phyloP scores from a whole-genome alignment of 2,113 vertebrate genomes.

The Ammodytes dubius region DNA sequence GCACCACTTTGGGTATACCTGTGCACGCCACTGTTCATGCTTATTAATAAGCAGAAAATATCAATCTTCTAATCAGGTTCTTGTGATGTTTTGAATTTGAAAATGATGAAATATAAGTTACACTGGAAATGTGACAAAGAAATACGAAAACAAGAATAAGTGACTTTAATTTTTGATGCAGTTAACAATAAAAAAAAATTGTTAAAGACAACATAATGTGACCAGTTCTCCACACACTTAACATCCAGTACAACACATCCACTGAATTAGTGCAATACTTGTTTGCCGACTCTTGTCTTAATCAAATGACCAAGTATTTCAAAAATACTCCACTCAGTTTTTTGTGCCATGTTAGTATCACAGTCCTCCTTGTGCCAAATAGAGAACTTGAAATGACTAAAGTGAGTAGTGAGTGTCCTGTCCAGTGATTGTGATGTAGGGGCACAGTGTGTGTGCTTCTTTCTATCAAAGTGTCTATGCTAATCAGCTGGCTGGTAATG shows the following conservation, averaged over 20 bases:
- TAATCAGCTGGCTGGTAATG: constrained; percentile 74
- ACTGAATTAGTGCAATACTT: neutral
- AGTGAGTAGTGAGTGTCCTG: constrained; percentile 15
- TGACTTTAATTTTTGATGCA: neutral
- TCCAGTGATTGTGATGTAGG: constrained; percentile 41
- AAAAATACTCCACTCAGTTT: constrained; percentile 27
- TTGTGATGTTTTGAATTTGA: too few relatives aligned
- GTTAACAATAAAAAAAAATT: neutral
- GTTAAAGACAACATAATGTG: neutral
- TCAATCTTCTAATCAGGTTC: too few relatives aligned
- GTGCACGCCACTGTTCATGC: too few relatives aligned
- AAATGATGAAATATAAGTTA: too few relatives aligned
- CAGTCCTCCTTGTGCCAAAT: constrained; percentile 44
- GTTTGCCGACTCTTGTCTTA: neutral
- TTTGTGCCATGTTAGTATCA: constrained; percentile 25
- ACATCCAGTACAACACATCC: neutral
- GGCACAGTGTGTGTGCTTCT: constrained; percentile 56
- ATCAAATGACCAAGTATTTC: constrained; percentile 35
- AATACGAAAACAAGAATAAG: too few relatives aligned
- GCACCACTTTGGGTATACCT: too few relatives aligned
- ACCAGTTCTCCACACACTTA: neutral
- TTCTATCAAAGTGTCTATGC: constrained; percentile 76
- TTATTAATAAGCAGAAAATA: too few relatives aligned
- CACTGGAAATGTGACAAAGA: too few relatives aligned
- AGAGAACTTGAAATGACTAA: constrained; percentile 51